These are phyloP conservation scores for Cardiocondyla obscurior DNA, from an alignment of 1,140 invertebrate genomes.

Conservation along the genomic window DNA sequence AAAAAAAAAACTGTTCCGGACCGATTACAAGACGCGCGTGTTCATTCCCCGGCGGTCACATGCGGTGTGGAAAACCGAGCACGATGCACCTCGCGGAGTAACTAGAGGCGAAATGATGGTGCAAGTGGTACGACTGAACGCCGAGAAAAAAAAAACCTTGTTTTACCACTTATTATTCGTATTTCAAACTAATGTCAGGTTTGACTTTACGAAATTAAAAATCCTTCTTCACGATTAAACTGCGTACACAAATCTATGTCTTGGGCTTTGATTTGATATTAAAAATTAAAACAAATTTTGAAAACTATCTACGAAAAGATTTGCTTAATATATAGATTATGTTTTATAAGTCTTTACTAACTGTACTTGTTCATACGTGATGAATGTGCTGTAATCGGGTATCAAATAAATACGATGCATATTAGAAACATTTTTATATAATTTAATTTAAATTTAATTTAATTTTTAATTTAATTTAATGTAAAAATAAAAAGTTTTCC, in stretches of 20 bases:
- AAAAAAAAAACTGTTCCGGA: conserved; percentile 40
- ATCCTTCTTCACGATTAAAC: no score
- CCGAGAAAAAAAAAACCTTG: no score
- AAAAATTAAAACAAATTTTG: no score
- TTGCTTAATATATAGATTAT: no score
- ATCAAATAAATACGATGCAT: conserved; percentile 55
- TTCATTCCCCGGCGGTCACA: conserved; percentile 63
- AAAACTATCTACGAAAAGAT: no score
- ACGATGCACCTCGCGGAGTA: neutral
- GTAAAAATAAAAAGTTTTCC: conserved; percentile 25
- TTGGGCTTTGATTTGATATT: no score
- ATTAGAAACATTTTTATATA: neutral
- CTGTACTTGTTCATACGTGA: conserved; percentile 42
- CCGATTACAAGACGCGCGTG: conserved; percentile 62
- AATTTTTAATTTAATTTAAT: neutral
- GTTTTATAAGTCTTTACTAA: no score
- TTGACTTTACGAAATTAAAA: no score
- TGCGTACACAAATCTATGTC: no score
- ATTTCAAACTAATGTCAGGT: no score
- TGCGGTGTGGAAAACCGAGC: conserved; percentile 51
- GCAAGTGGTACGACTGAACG: no score
- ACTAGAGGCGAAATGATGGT: neutral
- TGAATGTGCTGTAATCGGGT: conserved; percentile 7
- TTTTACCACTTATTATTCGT: no score
- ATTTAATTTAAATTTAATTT: neutral